Base-by-base conservation (phyloP, 2,888 invertebrate genomes). In the Bursaphelenchus okinawaensis region DNA sequence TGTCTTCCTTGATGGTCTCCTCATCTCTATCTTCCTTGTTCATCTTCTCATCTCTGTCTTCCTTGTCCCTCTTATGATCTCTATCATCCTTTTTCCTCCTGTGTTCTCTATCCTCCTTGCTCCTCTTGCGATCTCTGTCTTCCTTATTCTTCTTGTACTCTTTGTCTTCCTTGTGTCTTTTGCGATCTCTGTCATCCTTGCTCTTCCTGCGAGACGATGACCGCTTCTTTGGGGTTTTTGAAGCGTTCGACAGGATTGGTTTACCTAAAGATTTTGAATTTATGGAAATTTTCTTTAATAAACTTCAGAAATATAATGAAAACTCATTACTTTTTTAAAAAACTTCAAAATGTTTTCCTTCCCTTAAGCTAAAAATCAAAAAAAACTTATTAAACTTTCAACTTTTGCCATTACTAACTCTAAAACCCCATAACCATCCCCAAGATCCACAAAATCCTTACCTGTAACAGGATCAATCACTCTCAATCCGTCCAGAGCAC, bases 71-170 rank as follows among this genome's bases (percentile, higher is more conserved):
- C n/a, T n/a, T n/a, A n/a, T n/a, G n/a, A n/a, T 55, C 9, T 63
- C 20, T 23, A 57, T 56, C 7, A 23, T 54, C 31, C 52, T 19
- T n/a, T 28, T 55, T 0, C 58, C 31, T n/a, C 60, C 31, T n/a
- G 16, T 60, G 27, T 52, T 62, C 20, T 50, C 65, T 62, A 12
- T 52, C 7, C 20, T 26, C n/a, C 20, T 63, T 60, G 29, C 62
- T 28, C 12, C 24, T 52, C 51, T 54, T 28, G 26, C 26, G 12
- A 19, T 50, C 55, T 59, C 55, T 27, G 65, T 24, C 50, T 29
- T 26, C 27, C 24, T 22, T 56, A 59, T 67, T 59, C 62, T 24
- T 28, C 26, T 62, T 27, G 54, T 27, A 27, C 19, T 54, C 31
- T 52, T 19, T 28, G 29, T 63, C 29, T 26, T 16, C 16, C 4